A percentile compares a stretch with the other conserved stretches of the same genome.
Evolutionary conservation across 2,797 vertebrate genomes (phyloP).

Genomic region (Lacerta agilis): DNA sequence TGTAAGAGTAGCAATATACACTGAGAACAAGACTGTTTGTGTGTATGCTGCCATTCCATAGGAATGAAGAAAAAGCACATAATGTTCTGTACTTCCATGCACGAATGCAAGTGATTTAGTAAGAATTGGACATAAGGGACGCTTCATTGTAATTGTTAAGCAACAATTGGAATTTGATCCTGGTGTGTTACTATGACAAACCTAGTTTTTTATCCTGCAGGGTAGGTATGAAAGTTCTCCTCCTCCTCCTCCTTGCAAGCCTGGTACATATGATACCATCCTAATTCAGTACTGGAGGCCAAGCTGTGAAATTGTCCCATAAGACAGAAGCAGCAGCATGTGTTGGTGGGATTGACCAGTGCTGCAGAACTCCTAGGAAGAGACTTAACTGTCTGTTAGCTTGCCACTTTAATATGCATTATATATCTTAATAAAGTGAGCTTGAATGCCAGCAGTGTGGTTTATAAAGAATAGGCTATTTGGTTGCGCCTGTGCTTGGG

Average conservation of each 20-base stretch:
- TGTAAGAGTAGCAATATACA: neutral
- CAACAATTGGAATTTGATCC: neutral
- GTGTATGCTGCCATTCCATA: neutral
- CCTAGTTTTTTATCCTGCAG: neutral
- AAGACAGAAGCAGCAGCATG: neutral
- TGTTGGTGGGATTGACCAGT: neutral
- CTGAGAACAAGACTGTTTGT: neutral
- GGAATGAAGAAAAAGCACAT: neutral
- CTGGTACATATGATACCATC: neutral
- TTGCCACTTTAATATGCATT: conserved; percentile 2
- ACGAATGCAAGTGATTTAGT: neutral
- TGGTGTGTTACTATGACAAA: neutral
- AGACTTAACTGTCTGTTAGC: neutral
- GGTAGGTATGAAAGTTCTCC: neutral
- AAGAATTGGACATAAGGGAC: neutral
- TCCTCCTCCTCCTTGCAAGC: neutral
- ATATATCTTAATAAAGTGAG: conserved; percentile 12
- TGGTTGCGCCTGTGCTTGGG: conserved; percentile 1
- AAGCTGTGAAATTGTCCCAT: neutral
- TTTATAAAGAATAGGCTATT: neutral
- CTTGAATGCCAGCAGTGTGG: neutral
- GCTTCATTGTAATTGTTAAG: neutral
- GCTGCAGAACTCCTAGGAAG: neutral
- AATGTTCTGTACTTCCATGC: neutral
- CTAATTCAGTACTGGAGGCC: neutral